Percentiles rank a stretch among this genome's conserved stretches.
Conservation (phyloP, 2,797 vertebrate genomes). For the Rhabdomys pumilio region DNA sequence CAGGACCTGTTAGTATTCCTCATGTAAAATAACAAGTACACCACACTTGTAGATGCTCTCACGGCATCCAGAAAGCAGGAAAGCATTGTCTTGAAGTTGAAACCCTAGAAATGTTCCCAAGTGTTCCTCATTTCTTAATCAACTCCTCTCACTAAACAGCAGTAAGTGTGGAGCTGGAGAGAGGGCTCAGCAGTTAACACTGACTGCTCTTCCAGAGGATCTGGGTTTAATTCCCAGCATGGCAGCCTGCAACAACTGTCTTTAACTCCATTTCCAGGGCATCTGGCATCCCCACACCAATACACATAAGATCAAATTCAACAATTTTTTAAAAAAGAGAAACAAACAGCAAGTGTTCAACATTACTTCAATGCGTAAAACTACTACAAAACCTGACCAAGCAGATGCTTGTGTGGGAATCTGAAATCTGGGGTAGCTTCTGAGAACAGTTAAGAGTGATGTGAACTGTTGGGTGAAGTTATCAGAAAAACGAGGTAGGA, state of each 20-base stretch:
- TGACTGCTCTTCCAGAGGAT: too few species aligned
- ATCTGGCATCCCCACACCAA: neutral
- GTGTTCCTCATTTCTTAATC: slow-evolving; percentile 42
- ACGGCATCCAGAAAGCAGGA: slow-evolving; percentile 48
- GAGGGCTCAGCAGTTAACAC: too few species aligned
- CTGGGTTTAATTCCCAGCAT: too few species aligned
- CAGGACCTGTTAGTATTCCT: slow-evolving; percentile 63
- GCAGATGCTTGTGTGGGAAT: neutral
- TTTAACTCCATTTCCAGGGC: neutral
- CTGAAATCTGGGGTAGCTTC: neutral
- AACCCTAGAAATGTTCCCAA: neutral
- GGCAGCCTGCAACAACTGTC: too few species aligned
- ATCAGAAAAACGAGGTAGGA: neutral
- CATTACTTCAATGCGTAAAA: neutral
- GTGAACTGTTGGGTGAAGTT: neutral
- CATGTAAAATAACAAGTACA: slow-evolving; percentile 63
- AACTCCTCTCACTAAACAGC: neutral
- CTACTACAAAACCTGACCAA: neutral
- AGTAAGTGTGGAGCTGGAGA: neutral
- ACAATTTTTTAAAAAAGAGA: neutral
- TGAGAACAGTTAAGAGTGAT: neutral
- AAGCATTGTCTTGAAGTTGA: slow-evolving; percentile 48
- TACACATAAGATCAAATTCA: neutral
- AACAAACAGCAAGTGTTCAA: neutral
- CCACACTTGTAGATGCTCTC: neutral